phyloP scores from a whole-genome alignment of 2,888 invertebrate species.

The Dendrolimus pini region DNA sequence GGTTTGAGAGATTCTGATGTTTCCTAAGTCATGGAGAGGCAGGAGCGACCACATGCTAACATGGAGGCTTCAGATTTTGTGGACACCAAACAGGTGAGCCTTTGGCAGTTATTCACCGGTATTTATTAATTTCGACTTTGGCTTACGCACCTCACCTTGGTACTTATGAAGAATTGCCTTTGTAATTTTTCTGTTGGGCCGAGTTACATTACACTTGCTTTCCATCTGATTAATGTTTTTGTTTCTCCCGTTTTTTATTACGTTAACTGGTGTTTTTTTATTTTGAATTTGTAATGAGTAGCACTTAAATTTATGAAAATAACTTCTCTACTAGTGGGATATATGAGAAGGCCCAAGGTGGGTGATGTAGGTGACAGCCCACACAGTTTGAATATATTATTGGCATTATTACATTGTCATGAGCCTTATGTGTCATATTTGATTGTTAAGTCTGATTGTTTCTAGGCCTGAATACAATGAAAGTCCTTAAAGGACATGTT shows the following conservation, averaged over 20 bases:
- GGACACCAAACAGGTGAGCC: slow-evolving; percentile 80
- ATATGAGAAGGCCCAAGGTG: slow-evolving; percentile 60
- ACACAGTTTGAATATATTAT: slow-evolving; percentile 71
- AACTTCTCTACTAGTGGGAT: slow-evolving; percentile 15
- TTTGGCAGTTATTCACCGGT: slow-evolving; percentile 57
- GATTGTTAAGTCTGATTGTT: slow-evolving; percentile 14
- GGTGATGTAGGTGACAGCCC: slow-evolving; percentile 60
- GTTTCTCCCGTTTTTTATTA: too few relatives aligned
- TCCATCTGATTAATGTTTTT: slow-evolving; percentile 1
- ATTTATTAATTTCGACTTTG: slow-evolving; percentile 43
- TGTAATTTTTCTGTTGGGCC: slow-evolving; percentile 14
- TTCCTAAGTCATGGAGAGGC: slow-evolving; percentile 67
- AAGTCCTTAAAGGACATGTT: neutral
- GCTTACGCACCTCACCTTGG: slow-evolving; percentile 31
- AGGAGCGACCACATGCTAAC: slow-evolving; percentile 73
- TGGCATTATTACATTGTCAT: slow-evolving; percentile 62
- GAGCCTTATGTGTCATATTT: slow-evolving; percentile 53
- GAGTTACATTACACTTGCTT: neutral
- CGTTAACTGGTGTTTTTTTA: too few relatives aligned
- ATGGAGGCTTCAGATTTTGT: slow-evolving; percentile 79
- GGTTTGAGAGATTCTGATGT: slow-evolving; percentile 70
- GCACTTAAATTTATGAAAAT: too few relatives aligned
- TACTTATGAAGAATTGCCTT: slow-evolving; percentile 27
- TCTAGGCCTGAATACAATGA: slow-evolving; percentile 26
- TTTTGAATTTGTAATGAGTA: too few relatives aligned